Evolutionary conservation across 2,797 vertebrate species (phyloP), one percentile per base, ranked within the genome.

Genomic region (Danio kyathit): DNA sequence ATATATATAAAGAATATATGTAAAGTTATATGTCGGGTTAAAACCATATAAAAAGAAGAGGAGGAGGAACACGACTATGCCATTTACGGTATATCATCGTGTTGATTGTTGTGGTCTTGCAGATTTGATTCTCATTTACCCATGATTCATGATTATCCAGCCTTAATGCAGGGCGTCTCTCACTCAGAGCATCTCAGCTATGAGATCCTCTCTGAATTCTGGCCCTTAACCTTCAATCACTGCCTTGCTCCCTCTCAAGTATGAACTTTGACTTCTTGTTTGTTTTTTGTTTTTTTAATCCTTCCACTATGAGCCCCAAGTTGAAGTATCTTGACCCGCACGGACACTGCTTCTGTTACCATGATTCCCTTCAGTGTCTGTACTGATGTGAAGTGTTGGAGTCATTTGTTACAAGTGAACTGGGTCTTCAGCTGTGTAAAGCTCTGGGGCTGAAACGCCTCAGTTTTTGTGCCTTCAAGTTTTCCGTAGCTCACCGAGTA

Each of bases 381-480:
- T 67, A 17, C 17, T 46, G 63, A 77, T 71, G 67, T 71, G 67
- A 71, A 65, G 61, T 76, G 52, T 46, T 69, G 19, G 41, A 78
- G 64, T 60, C 66, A 61, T 60, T 48, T 46, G 72, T 74, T 60
- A 59, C 14, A 44, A 57, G 63, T 67, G 56, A 75, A 59, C 59
- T 63, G 19, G 76, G 79, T 74, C 73, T 77, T 71, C 70, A 21
- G 57, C 72, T 77, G 79, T 86, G 56, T 82, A 86, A 72, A 88
- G 87, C 90, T 83, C 87, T 52, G 90, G 89, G 92, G 89, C 81
- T 65, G 10, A 70, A 81, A 76, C 85, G 89, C 91, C 94, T 92
- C 89, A 78, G 84, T 91, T 92, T 90, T 91, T 92, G 95, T 95
- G 95, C 95, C 95, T 96, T 96, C 90, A 90, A 90, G 84, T 89